A percentile compares a stretch with the other conserved stretches of the same genome.
These are phyloP conservation scores for Eilema sororculum DNA, from an alignment of 2,888 invertebrate genomes.

Conservation along the genomic window DNA sequence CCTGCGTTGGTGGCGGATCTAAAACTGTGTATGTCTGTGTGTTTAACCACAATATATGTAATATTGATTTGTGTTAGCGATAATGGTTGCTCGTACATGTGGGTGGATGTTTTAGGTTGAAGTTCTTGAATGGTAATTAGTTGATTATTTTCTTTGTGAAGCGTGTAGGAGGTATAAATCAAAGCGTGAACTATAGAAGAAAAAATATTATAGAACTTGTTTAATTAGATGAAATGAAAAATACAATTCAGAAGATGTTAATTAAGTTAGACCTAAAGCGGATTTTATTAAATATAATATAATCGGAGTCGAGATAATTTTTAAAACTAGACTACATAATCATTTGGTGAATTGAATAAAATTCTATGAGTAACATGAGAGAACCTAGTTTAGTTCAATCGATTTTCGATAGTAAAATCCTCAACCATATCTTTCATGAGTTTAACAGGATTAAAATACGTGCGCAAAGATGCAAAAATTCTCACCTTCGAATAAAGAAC, in stretches of 20 bases:
- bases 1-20: constrained; percentile 54
- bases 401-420: too few species aligned
- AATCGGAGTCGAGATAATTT: neutral
- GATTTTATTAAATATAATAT: neutral
- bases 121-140: neutral
- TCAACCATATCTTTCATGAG: too few species aligned
- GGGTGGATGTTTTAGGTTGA: neutral
- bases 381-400: too few species aligned
- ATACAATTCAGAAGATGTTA: too few species aligned
- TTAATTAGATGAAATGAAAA: neutral
- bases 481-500: too few species aligned
- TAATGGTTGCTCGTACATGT: constrained; percentile 32
- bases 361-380: too few species aligned
- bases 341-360: too few species aligned
- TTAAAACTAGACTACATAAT: neutral
- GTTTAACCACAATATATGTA: constrained; percentile 61
- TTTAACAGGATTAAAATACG: too few species aligned
- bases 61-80: constrained; percentile 52
- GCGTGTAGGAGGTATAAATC: neutral
- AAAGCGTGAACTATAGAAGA: neutral
- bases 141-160: neutral
- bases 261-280: neutral
- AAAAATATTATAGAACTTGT: neutral
- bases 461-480: too few species aligned
- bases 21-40: constrained; percentile 36